Base-by-base conservation (phyloP, 2,113 vertebrate species). In the Galbula dea region DNA sequence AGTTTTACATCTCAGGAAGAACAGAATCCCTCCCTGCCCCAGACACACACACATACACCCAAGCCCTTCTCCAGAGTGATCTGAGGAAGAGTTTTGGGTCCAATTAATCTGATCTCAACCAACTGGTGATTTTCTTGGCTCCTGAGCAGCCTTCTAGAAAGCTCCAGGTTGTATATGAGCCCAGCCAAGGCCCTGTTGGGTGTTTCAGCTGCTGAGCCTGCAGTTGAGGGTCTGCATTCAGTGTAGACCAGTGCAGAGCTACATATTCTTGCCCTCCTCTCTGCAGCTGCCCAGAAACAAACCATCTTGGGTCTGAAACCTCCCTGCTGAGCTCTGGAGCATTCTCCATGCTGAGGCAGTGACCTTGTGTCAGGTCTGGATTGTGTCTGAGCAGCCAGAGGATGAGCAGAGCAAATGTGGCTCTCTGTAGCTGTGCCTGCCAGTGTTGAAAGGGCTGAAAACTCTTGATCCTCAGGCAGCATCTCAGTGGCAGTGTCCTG, bases 11-110 rank as follows among this genome's bases (percentile, higher is more conserved):
- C 57, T 78, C 30, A 2, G 36, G 30, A 29, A 75, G 34, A 19
- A 8, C 30, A 7, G 20, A 30, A 37, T 23, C 17, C 39, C 21
- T 11, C 15, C 3, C 17, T 19, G 17, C 11, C 32, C 7, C 10
- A 37, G n/a, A 46, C 15, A 16, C 1, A 0, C 52, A 23, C 1
- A 0, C 4, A 1, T 37, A 11, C 19, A 18, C n/a, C 27, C n/a
- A 21, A 23, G 4, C 23, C 29, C 19, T 41, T 57, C 30, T 48
- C 36, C 9, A 71, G 45, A 54, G 12, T 19, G 34, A 36, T 3
- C 1, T 12, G 9, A 22, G 43, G 61, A 73, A 41, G 66, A 63
- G 48, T 46, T 45, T 24, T 49, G 43, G 13, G 11, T 41, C 29
- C 36, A 30, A 51, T 73, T 29, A 83, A 46, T 41, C 37, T n/a